Evolutionary conservation across 2,113 vertebrate genomes (phyloP).

Genomic region (Erythrolamprus reginae): DNA sequence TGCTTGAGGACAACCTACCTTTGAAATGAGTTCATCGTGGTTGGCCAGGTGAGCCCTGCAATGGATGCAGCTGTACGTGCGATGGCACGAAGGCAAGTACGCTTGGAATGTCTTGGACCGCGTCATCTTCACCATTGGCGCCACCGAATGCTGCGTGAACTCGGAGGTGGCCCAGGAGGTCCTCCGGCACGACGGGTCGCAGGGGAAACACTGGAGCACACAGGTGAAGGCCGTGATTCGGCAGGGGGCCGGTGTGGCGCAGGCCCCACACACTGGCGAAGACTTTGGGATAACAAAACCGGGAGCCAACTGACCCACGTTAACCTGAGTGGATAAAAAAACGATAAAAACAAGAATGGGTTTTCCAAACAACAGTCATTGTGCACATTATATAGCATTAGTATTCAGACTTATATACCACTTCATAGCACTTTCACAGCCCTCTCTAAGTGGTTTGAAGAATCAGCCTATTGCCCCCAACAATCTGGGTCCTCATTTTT

Average conservation of each 20-base stretch:
- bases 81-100: constrained; percentile 93
- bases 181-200: constrained; percentile 95
- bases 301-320: constrained; percentile 9
- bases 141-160: constrained; percentile 70
- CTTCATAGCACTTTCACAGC: too few species aligned
- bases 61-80: constrained; percentile 99
- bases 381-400: too few species aligned
- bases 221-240: constrained; percentile 99
- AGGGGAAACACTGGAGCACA: constrained; percentile 98
- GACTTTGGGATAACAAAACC: constrained; percentile 55
- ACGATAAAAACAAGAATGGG: background rate
- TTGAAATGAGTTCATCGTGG: constrained; percentile 98
- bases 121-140: constrained; percentile 99
- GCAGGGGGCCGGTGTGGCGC: constrained; percentile 79
- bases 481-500: too few species aligned
- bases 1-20: constrained; percentile 70
- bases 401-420: too few species aligned
- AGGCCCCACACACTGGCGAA: constrained; percentile 81
- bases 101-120: constrained; percentile 99
- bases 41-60: constrained; percentile 97
- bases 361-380: too few species aligned
- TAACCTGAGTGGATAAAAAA: constrained; percentile 33
- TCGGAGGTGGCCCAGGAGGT: constrained; percentile 94
- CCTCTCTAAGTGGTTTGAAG: too few species aligned
- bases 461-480: too few species aligned